Percentiles rank a stretch among this genome's conserved stretches.
phyloP scores from a whole-genome alignment of 2,113 vertebrate species.

The Balaeniceps rex region DNA sequence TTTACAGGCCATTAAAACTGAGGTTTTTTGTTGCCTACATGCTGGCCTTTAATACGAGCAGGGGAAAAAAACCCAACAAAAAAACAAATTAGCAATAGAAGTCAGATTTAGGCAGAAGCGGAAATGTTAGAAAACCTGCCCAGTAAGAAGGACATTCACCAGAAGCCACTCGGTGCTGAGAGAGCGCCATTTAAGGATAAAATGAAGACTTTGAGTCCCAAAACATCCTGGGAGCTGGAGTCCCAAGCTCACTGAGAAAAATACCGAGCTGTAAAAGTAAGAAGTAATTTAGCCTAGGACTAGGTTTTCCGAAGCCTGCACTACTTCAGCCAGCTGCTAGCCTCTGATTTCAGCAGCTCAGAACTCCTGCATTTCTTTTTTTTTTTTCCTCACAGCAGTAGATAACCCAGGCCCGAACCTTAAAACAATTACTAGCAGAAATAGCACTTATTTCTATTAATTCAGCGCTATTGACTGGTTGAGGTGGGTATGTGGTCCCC shows the following conservation, averaged over 20 bases:
- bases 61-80: rapidly evolving
- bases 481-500: background rate
- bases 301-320: background rate
- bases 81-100: background rate
- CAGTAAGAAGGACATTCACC: background rate
- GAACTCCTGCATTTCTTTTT: background rate
- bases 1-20: background rate
- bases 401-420: background rate
- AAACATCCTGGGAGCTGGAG: background rate
- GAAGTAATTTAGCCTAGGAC: background rate
- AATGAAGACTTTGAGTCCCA: background rate
- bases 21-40: background rate
- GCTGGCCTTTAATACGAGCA: background rate
- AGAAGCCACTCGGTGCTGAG: background rate
- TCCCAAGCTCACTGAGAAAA: background rate
- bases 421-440: background rate
- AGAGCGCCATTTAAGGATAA: background rate
- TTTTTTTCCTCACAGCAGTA: background rate
- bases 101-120: background rate
- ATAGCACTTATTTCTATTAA: background rate
- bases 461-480: background rate
- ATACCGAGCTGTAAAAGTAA: background rate
- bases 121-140: background rate
- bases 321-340: background rate
- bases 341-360: background rate